Evolutionary conservation across 2,888 invertebrate species (phyloP), one percentile per base, ranked within the genome.

Genomic region (Macaria notata): DNA sequence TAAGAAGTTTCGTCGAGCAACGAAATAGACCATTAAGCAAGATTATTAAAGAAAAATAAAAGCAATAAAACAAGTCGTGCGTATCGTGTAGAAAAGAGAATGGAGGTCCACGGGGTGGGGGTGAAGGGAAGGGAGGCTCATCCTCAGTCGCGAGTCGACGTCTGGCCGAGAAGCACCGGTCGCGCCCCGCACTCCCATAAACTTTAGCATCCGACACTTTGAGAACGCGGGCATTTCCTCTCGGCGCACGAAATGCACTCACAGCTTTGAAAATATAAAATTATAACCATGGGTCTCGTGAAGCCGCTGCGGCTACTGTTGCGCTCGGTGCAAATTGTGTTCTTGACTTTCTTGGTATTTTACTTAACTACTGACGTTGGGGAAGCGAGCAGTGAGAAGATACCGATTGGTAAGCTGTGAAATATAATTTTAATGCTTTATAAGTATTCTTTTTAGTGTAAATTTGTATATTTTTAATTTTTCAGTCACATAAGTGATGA

Each of bases 41-140:
- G 82, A 85, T 86, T 85, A 87, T 87, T 87, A 84, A 87, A 86
- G 84, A 86, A 87, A 87, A 84, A 87, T 86, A 86, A 85, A 86
- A 86, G 83, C 81, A 85, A 85, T 87, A 84, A 86, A 87, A 85
- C 76, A 83, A 86, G 83, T 81, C 82, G 83, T 86, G 79, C 81
- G 81, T 81, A 82, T 77, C 79, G 74, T 79, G 79, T 78, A 76
- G 73, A 75, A 76, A 74, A 78, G 78, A 77, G 76, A 73, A 76
- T 76, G 71, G 71, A 68, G 58, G 68, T 53, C 65, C 54, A 64
- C 72, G 77, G 80, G 75, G 63, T 57, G 64, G 73, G 79, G 79
- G 79, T 71, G 76, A 59, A 58, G 79, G 75, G 78, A 72, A 76
- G 81, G 78, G 78, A 62, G 68, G 70, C 65, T 56, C 65, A 55